Evolutionary conservation across 2,888 invertebrate genomes (phyloP).

Genomic region (Rapana venosa): DNA sequence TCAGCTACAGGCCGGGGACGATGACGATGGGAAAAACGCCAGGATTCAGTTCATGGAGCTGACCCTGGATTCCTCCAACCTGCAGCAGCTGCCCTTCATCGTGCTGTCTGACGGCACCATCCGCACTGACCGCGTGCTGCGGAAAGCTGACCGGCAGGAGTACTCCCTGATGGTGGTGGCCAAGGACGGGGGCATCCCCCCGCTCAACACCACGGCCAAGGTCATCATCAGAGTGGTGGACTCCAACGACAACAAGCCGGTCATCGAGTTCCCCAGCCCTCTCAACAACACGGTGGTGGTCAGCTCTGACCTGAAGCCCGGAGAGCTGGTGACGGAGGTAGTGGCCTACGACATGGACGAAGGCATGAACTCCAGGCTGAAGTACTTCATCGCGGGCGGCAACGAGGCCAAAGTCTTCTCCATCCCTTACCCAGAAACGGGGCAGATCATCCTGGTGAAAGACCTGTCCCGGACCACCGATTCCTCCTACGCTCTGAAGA

Average conservation of each 20-base stretch:
- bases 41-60: constrained; percentile 53
- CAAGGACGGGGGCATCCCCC: constrained; percentile 65
- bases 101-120: constrained; percentile 61
- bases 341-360: constrained; percentile 61
- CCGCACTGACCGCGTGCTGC: constrained; percentile 58
- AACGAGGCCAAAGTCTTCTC: constrained; percentile 57
- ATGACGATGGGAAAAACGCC: constrained; percentile 65
- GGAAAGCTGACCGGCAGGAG: constrained; percentile 58
- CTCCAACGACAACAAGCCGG: constrained; percentile 70
- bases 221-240: constrained; percentile 66
- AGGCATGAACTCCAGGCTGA: constrained; percentile 64
- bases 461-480: constrained; percentile 34
- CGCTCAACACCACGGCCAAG: constrained; percentile 60
- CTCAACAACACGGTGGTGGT: constrained; percentile 60
- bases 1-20: constrained; percentile 61
- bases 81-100: constrained; percentile 57
- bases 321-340: constrained; percentile 56
- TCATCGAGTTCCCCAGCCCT: constrained; percentile 63
- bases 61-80: constrained; percentile 47
- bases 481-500: constrained; percentile 53
- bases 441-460: constrained; percentile 57
- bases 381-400: constrained; percentile 59
- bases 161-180: constrained; percentile 66
- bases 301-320: constrained; percentile 49
- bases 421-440: constrained; percentile 55